Evolutionary conservation across 1,140 invertebrate species (phyloP).

Genomic region (Oncopodura yosiiana): DNA sequence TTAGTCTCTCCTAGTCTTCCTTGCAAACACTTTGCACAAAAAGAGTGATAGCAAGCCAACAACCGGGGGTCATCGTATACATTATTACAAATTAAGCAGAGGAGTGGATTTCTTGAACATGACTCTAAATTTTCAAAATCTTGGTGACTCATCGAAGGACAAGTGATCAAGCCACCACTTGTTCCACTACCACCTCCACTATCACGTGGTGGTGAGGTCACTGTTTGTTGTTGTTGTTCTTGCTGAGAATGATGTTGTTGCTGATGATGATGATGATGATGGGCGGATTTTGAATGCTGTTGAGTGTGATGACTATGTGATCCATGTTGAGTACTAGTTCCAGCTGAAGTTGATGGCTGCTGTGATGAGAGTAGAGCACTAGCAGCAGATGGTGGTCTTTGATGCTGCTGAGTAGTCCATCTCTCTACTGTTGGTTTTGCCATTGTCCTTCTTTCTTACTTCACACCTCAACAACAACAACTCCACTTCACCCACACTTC

Average conservation of each 20-base stretch:
- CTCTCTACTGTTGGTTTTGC: slow-evolving; percentile 16
- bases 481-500: too few species aligned
- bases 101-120: slow-evolving; percentile 48
- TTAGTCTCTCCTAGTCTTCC: slow-evolving; percentile 51
- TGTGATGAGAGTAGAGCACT: neutral
- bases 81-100: slow-evolving; percentile 56
- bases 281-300: neutral
- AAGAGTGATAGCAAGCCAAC: slow-evolving; percentile 57
- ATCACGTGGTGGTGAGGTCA: slow-evolving; percentile 2
- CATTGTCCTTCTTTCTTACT: too few species aligned
- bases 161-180: neutral
- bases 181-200: slow-evolving; percentile 1
- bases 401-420: slow-evolving; percentile 14
- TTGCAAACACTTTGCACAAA: slow-evolving; percentile 54
- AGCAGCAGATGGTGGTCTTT: neutral
- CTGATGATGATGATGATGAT: neutral
- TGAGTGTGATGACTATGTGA: neutral
- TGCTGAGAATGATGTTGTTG: neutral
- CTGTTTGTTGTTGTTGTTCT: slow-evolving; percentile 4
- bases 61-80: slow-evolving; percentile 58
- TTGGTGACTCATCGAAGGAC: neutral
- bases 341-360: slow-evolving; percentile 1
- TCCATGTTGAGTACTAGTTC: slow-evolving; percentile 1
- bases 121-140: slow-evolving; percentile 32
- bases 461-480: too few species aligned